Base-by-base conservation (phyloP, 2,888 invertebrate genomes). In the Melikaiella ostensackeni region DNA sequence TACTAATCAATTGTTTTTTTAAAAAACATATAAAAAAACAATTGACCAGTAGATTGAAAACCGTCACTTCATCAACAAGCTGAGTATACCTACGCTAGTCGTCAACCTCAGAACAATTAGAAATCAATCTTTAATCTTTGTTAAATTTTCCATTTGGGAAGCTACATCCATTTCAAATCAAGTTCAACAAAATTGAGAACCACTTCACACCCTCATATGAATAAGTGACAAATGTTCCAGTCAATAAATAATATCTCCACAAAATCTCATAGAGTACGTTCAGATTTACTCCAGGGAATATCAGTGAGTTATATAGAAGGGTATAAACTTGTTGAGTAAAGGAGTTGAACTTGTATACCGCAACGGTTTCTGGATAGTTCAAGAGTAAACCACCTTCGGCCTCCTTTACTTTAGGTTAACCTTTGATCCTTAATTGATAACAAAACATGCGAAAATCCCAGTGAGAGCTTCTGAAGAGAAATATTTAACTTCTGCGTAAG, bases 401-500 rank as follows among this genome's bases (percentile, higher is more conserved):
- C 38, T 50, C n/a, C 70, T 70, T 33, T 33, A 46, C 46, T 27
- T 5, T 27, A 30, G 50, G 30, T 70, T 55, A 70, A 50, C 50
- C 50, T 70, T 70, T 55, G 50, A 70, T 50, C 50, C 70, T 33
- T 70, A 50, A 70, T 70, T 50, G 70, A 70, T 70, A 70, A 70
- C 46, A 66, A 30, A 70, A 70, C 50, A 70, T 50, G 50, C 46
- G 50, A 50, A 70, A 70, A 70, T 50, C 70, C 11, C 33, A 33
- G 50, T n/a, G 19, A 46, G 46, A 46, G 30, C 27, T 79, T 75
- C 55, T 21, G 57, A 80, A 78, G 79, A 82, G 77, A 76, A 82
- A 82, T 79, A 80, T 82, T 82, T 82, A 78, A 75, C 74, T 80
- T 75, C 74, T 79, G 79, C 80, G 80, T 82, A 80, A 77, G 79